Conservation (phyloP, 2,888 invertebrate species). For the Trissolcus japonicus region DNA sequence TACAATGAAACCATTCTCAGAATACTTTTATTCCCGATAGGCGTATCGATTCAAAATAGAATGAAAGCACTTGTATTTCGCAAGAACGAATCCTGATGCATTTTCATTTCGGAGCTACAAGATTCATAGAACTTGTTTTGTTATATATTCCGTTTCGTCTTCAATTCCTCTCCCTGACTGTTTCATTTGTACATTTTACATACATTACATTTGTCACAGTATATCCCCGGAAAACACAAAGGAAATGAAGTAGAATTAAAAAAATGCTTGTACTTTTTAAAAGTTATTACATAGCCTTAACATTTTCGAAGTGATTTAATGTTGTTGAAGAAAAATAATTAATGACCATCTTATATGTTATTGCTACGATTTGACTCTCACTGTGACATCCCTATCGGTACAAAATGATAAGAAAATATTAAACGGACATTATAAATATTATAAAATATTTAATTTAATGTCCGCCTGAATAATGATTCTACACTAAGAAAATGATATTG, state of each 20-base stretch:
- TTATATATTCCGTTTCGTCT: conserved; percentile 54
- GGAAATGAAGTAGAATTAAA: conserved; percentile 34
- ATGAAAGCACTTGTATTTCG: conserved; percentile 63
- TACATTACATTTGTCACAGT: conserved; percentile 3
- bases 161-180: conserved; percentile 48
- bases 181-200: conserved; percentile 53
- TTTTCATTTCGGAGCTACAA: conserved; percentile 62
- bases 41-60: conserved; percentile 61
- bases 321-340: too few relatives aligned
- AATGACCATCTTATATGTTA: too few relatives aligned
- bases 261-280: conserved; percentile 33
- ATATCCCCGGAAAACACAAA: conserved; percentile 33
- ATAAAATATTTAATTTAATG: too few relatives aligned
- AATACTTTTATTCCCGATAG: conserved; percentile 49
- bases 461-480: too few relatives aligned
- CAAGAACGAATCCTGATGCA: conserved; percentile 62
- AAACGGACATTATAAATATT: too few relatives aligned
- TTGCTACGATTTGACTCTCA: too few relatives aligned
- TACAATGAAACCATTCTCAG: conserved; percentile 49
- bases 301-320: conserved; percentile 28
- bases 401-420: too few relatives aligned
- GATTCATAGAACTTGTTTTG: conserved; percentile 57
- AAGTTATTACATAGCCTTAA: conserved; percentile 39
- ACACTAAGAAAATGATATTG: too few relatives aligned
- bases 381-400: too few relatives aligned